These are phyloP conservation scores for Candidula unifasciata DNA, from an alignment of 2,888 invertebrate species.

Conservation along the genomic window DNA sequence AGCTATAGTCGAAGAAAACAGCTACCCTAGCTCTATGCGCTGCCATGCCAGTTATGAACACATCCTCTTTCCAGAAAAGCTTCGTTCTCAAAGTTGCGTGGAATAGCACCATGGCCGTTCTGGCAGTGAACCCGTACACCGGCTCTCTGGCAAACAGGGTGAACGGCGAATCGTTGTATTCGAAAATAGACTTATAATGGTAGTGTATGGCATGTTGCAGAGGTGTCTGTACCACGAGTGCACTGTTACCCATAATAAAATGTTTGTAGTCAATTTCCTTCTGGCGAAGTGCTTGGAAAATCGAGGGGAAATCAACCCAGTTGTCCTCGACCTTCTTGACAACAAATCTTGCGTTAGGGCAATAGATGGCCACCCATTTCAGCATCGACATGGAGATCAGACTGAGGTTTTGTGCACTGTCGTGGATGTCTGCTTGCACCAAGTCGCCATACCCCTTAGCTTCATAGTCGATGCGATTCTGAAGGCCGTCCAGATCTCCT, in stretches of 20 bases:
- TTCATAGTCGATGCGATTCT: conserved; percentile 19
- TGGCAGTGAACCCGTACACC: conserved; percentile 33
- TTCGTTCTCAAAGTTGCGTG: conserved; percentile 21
- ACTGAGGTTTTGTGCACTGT: conserved; percentile 19
- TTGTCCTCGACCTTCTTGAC: conserved; percentile 35
- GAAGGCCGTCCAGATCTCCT: background rate
- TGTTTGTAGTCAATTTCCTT: conserved; percentile 5
- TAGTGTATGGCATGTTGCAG: background rate
- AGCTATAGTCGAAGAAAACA: conserved; percentile 31
- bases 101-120: conserved; percentile 19
- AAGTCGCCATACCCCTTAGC: conserved; percentile 16
- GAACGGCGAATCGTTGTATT: background rate
- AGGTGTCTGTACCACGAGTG: background rate
- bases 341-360: conserved; percentile 18
- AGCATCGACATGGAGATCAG: conserved; percentile 33
- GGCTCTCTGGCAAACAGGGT: conserved; percentile 25
- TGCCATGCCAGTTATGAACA: conserved; percentile 41
- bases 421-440: conserved; percentile 20
- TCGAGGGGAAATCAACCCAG: background rate
- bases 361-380: conserved; percentile 13
- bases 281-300: conserved; percentile 7
- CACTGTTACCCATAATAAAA: conserved; percentile 41
- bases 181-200: conserved; percentile 27
- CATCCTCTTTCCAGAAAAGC: conserved; percentile 38
- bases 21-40: conserved; percentile 27